Evolutionary conservation across 2,888 invertebrate species (phyloP).

Genomic region (Stegophylla sp.): DNA sequence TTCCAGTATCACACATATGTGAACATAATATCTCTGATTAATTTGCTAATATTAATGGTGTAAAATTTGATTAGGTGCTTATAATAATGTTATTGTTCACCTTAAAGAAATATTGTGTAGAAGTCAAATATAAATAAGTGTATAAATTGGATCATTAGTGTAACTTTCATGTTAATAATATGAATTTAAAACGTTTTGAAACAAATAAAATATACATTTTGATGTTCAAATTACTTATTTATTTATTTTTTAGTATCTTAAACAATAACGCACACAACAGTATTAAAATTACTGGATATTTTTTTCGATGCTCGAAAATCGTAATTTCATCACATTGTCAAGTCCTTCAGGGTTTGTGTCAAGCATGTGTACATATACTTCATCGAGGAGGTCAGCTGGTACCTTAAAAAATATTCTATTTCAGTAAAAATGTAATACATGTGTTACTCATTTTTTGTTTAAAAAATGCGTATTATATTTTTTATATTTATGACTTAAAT

Average conservation of each 20-base stretch:
- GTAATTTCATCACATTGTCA: slow-evolving; percentile 69
- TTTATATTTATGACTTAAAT: too few relatives aligned
- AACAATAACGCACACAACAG: slow-evolving; percentile 54
- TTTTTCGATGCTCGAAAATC: slow-evolving; percentile 59
- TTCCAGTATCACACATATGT: too few relatives aligned
- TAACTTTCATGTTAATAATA: background rate
- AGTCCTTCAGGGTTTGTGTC: slow-evolving; percentile 83
- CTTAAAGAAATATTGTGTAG: too few relatives aligned
- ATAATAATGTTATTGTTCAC: background rate
- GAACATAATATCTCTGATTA: too few relatives aligned
- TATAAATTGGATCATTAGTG: background rate
- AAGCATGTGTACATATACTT: slow-evolving; percentile 84
- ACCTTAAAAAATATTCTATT: slow-evolving; percentile 66
- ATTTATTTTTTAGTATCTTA: slow-evolving; percentile 48
- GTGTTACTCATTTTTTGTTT: background rate
- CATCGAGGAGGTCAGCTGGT: slow-evolving; percentile 82
- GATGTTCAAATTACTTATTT: slow-evolving; percentile 23
- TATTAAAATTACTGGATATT: slow-evolving; percentile 57
- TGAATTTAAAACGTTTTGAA: slow-evolving; percentile 5
- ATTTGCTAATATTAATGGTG: background rate
- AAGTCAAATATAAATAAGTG: too few relatives aligned
- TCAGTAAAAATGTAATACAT: background rate
- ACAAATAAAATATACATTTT: slow-evolving; percentile 10
- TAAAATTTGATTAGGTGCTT: background rate
- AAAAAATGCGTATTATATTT: background rate